These are phyloP conservation scores for Leptopilina clavipes DNA, from an alignment of 1,140 invertebrate species.

Conservation along the genomic window DNA sequence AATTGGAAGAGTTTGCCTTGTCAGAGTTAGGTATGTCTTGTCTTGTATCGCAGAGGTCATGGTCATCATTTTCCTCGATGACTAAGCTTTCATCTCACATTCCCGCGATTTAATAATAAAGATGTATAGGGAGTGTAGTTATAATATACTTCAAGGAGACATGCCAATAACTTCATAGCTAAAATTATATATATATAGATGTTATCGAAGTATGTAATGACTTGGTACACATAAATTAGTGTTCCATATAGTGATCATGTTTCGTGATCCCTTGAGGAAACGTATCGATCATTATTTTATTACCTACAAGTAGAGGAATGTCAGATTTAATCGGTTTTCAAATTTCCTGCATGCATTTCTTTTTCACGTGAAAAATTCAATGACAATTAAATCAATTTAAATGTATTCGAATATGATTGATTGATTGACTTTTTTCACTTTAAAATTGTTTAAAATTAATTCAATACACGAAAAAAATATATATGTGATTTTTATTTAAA, in stretches of 20 bases:
- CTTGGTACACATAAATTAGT: background rate
- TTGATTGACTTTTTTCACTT: no score
- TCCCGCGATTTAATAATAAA: background rate
- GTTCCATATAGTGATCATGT: background rate
- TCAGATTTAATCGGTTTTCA: background rate
- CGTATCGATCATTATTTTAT: background rate
- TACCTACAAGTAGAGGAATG: no score
- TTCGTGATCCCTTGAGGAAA: background rate
- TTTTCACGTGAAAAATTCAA: no score
- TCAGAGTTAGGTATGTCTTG: no score
- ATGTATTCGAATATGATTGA: no score
- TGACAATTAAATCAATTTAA: no score
- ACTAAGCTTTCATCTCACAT: slow-evolving; percentile 23
- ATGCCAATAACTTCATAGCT: background rate
- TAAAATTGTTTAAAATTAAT: no score
- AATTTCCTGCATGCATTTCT: background rate
- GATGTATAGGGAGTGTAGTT: background rate
- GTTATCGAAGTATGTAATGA: background rate
- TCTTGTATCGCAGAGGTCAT: background rate
- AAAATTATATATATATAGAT: slow-evolving; percentile 1
- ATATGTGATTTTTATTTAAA: no score
- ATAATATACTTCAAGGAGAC: background rate
- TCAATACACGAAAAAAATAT: no score
- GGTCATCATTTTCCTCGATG: slow-evolving; percentile 6
- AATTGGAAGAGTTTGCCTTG: background rate